These are phyloP conservation scores for Flexamia atlantica DNA, from an alignment of 2,888 invertebrate species.

Conservation along the genomic window DNA sequence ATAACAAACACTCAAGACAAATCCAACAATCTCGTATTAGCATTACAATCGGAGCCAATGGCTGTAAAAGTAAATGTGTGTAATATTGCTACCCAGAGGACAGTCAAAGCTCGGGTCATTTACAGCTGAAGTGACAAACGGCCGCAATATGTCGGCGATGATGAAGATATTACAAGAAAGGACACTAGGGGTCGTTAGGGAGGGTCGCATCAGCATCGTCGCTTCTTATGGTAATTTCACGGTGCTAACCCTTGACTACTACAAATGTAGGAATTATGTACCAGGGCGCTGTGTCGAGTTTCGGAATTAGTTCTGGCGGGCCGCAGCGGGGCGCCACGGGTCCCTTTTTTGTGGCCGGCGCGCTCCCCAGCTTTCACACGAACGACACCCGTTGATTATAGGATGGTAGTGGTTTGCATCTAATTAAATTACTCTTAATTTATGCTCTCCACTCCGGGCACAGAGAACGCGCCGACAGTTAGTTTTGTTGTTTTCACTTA, in stretches of 20 bases:
- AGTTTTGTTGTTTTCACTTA: neutral
- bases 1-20: neutral
- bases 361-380: conserved; percentile 23
- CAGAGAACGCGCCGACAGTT: conserved; percentile 9
- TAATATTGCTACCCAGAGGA: neutral
- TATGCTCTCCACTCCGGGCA: conserved; percentile 26
- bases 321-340: conserved; percentile 45
- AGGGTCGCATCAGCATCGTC: conserved; percentile 39
- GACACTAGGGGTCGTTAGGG: conserved; percentile 34
- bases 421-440: conserved; percentile 50
- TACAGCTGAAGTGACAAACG: conserved; percentile 27
- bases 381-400: conserved; percentile 38
- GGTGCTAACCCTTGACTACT: conserved; percentile 48
- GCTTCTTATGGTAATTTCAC: conserved; percentile 52
- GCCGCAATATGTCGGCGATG: conserved; percentile 38
- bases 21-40: neutral
- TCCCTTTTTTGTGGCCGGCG: conserved; percentile 30
- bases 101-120: conserved; percentile 1
- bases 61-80: neutral
- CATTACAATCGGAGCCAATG: conserved; percentile 4
- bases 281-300: conserved; percentile 42
- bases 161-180: conserved; percentile 52
- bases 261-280: conserved; percentile 47
- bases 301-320: conserved; percentile 41
- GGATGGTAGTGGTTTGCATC: conserved; percentile 46